Conservation (phyloP, 2,113 vertebrate species). For the Gadus chalcogrammus region DNA sequence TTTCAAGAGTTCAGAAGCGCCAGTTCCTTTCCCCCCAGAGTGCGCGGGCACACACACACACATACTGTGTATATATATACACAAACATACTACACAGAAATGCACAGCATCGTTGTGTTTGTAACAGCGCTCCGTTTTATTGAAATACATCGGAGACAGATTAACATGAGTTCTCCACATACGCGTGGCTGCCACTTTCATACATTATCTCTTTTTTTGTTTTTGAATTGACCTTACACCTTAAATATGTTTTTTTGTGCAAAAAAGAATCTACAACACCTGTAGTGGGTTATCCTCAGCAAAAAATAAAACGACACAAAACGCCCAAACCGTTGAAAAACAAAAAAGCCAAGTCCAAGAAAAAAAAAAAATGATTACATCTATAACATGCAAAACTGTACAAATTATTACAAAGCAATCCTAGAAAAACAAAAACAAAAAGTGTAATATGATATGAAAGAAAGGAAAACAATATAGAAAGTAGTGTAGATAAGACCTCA, state of each 20-base stretch:
- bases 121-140: conserved; percentile 94
- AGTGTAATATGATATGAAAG: conserved; percentile 82
- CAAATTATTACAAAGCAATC: conserved; percentile 92
- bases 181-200: conserved; percentile 80
- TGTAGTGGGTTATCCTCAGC: conserved; percentile 87
- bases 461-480: conserved; percentile 82
- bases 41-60: neutral
- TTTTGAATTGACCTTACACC: conserved; percentile 79
- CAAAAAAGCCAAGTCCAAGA: conserved; percentile 72
- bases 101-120: conserved; percentile 40
- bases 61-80: neutral
- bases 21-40: neutral
- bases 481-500: conserved; percentile 82
- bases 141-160: conserved; percentile 95
- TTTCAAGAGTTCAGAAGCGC: conserved; percentile 12
- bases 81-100: neutral
- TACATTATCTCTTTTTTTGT: conserved; percentile 70
- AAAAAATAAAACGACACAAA: conserved; percentile 46
- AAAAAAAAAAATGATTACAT: conserved; percentile 85
- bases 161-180: conserved; percentile 91
- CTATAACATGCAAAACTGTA: conserved; percentile 98
- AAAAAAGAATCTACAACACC: conserved; percentile 89
- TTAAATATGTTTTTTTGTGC: conserved; percentile 94
- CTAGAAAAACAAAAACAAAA: conserved; percentile 81
- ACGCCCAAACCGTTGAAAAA: conserved; percentile 81